phyloP scores from a whole-genome alignment of 2,797 vertebrate species.

The Gymnoscopelus braueri region DNA sequence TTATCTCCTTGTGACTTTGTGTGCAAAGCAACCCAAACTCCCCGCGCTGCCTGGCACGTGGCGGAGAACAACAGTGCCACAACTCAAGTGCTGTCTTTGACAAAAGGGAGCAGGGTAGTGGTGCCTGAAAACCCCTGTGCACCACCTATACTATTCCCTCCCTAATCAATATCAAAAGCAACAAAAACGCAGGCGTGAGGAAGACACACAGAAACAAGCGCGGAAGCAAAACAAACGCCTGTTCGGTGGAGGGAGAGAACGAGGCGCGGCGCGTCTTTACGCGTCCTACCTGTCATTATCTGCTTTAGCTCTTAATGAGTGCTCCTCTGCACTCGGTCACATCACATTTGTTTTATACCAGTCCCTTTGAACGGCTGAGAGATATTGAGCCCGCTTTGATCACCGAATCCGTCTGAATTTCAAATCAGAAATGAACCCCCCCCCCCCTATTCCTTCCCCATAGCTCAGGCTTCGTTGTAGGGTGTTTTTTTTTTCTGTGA shows the following conservation, averaged over 20 bases:
- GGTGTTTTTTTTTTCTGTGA: slow-evolving; percentile 51
- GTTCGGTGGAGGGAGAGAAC: slow-evolving; percentile 76
- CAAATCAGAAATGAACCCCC: slow-evolving; percentile 87
- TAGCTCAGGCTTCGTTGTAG: slow-evolving; percentile 69
- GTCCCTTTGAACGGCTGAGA: slow-evolving; percentile 97
- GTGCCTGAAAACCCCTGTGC: slow-evolving; percentile 64
- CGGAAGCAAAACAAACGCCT: slow-evolving; percentile 80
- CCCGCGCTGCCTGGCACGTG: slow-evolving; percentile 37
- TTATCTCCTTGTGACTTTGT: slow-evolving; percentile 78
- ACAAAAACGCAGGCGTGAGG: slow-evolving; percentile 68
- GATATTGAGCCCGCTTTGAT: slow-evolving; percentile 95
- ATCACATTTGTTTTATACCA: slow-evolving; percentile 92
- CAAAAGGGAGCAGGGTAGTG: slow-evolving; percentile 71
- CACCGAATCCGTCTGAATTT: slow-evolving; percentile 93
- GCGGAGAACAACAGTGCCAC: slow-evolving; percentile 63
- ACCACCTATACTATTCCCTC: slow-evolving; percentile 79
- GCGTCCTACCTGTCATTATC: slow-evolving; percentile 90
- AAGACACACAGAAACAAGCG: slow-evolving; percentile 72
- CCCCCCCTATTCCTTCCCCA: slow-evolving; percentile 40
- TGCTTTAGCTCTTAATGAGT: slow-evolving; percentile 95
- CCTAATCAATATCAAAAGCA: slow-evolving; percentile 85
- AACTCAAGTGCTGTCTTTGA: slow-evolving; percentile 70
- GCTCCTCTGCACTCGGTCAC: slow-evolving; percentile 95
- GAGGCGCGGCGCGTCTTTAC: slow-evolving; percentile 76
- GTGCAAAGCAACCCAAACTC: slow-evolving; percentile 75